Evolutionary conservation across 2,113 vertebrate genomes (phyloP), one percentile per base, ranked within the genome.

Genomic region (Cynopterus brachyotis): DNA sequence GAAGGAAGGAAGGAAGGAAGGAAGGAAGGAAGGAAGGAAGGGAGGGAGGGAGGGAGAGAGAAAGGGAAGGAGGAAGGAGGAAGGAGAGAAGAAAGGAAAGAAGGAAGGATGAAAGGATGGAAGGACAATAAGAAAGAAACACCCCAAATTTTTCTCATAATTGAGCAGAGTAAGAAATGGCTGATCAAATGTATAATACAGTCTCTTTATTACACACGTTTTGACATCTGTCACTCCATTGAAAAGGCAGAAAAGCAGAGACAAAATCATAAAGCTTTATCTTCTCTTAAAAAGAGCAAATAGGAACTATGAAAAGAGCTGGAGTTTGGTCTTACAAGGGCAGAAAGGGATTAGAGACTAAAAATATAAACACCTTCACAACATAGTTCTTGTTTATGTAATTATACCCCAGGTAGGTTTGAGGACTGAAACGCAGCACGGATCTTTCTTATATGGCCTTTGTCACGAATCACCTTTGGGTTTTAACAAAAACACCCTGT

Each of bases 271-370:
- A 20, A 70, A 72, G 24, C 76, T 95, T 91, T 57, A 55, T 81
- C 91, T 95, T 89, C 40, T 57, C n/a, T 53, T 76, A 24, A 90
- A 78, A 87, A 82, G 19, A 73, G 79, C 19, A 78, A 67, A 69
- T 40, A 67, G 62, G 19, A 73, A 84, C 26, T 53, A 8, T 67
- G 22, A 50, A 75, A 73, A 86, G 45, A 90, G 66, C 12, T 70
- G 22, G 13, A 76, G 17, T 4, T 75, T 19, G 9, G 20, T 70
- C 28, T 86, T 50, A 57, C 30, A 67, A 40, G 32, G 15, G 73
- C n/a, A 86, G 60, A 5, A 50, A 42, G 15, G 35, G 50, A 72
- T 91, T 85, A 66, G 22, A 84, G 30, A 79, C 7, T 67, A 45
- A 62, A 24, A 67, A 50, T 60, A 57, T 3, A 66, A 30, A 30